phyloP scores from a whole-genome alignment of 2,888 invertebrate genomes.

The Halictus quadricinctus region DNA sequence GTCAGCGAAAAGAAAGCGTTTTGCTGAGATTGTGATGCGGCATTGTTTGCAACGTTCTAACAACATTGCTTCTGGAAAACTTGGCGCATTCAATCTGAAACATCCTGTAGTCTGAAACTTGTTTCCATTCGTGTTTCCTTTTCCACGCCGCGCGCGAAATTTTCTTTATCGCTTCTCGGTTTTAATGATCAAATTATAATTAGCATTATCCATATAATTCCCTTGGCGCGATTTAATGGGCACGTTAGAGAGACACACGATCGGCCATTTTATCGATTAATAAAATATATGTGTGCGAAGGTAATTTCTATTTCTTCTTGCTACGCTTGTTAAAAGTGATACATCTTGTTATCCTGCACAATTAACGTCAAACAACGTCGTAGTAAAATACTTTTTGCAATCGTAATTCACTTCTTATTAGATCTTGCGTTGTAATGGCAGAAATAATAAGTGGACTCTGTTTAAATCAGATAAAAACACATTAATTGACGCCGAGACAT shows the following conservation, averaged over 20 bases:
- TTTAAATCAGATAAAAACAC: not conserved
- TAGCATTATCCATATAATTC: not conserved
- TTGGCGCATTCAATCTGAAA: not conserved
- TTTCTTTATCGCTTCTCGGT: not conserved
- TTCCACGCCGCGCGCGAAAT: not conserved
- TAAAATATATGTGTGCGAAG: not conserved
- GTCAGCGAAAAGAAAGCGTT: not conserved
- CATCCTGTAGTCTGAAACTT: not conserved
- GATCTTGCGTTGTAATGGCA: not conserved
- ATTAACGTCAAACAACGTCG: not conserved
- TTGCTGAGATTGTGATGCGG: not conserved
- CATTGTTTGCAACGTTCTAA: not conserved
- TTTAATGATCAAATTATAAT: slow-evolving; percentile 4
- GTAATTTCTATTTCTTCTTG: not conserved
- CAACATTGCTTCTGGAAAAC: not conserved
- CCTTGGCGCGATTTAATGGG: not conserved
- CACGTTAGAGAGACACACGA: not conserved
- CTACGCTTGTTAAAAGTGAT: not conserved
- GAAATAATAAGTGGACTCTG: not conserved
- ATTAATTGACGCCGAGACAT: not conserved
- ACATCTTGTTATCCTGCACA: not conserved
- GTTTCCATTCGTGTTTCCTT: not conserved
- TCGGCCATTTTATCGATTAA: not conserved
- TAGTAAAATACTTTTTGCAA: not conserved
- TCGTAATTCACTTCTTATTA: not conserved